These are phyloP conservation scores for Hydractinia echinata DNA, from an alignment of 30 jellyfish, hydroid and myxozoan genomes.

Conservation along the genomic window DNA sequence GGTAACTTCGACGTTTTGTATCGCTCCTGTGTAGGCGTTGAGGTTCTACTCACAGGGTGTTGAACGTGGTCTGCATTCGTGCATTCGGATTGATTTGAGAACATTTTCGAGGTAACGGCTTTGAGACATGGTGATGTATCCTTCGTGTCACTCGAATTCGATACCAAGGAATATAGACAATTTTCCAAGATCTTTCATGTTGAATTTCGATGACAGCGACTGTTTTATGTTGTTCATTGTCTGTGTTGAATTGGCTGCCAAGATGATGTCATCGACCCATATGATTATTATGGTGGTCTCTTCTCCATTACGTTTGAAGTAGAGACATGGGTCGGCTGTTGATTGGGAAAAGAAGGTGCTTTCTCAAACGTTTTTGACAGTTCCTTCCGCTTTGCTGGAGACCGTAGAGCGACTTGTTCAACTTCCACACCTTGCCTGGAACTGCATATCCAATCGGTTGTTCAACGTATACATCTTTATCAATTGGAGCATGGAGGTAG, in stretches of 20 bases:
- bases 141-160: slow-evolving; percentile 10
- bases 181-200: slow-evolving; percentile 56
- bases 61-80: slow-evolving; percentile 41
- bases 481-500: slow-evolving; percentile 50
- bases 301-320: background rate
- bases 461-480: slow-evolving; percentile 13
- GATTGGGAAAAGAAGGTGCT: slow-evolving; percentile 30
- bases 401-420: slow-evolving; percentile 57
- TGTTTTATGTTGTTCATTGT: slow-evolving; percentile 12
- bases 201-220: slow-evolving; percentile 3
- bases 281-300: background rate
- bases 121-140: slow-evolving; percentile 35
- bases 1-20: background rate
- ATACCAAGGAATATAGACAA: slow-evolving; percentile 59
- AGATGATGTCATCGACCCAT: slow-evolving; percentile 46
- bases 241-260: slow-evolving; percentile 30
- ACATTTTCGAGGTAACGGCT: too few species aligned
- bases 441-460: slow-evolving; percentile 34
- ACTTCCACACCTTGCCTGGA: slow-evolving; percentile 44
- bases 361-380: slow-evolving; percentile 31
- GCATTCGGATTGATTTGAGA: slow-evolving; percentile 29
- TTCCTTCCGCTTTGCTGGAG: slow-evolving; percentile 69
- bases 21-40: slow-evolving; percentile 17
- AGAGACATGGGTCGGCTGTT: slow-evolving; percentile 52
- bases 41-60: slow-evolving; percentile 44